phyloP scores from a whole-genome alignment of 2,113 vertebrate genomes.

The Capricornis sumatraensis region DNA sequence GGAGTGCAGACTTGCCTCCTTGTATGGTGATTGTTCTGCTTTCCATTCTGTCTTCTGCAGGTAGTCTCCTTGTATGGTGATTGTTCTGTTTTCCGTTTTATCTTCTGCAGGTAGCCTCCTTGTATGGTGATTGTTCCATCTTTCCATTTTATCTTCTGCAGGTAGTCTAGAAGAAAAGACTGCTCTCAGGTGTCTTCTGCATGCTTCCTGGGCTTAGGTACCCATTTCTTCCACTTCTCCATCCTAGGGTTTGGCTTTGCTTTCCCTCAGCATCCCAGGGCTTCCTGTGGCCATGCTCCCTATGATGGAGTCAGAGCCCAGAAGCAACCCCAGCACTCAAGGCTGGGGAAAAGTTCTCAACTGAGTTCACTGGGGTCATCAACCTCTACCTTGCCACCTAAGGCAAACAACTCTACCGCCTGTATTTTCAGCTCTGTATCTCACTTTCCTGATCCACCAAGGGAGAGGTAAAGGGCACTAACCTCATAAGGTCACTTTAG shows the following conservation, averaged over 20 bases:
- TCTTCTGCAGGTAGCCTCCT: background rate
- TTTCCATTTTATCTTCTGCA: background rate
- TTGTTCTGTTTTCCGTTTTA: too few relatives aligned
- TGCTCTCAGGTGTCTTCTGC: background rate
- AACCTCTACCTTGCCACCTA: background rate
- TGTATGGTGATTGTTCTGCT: background rate
- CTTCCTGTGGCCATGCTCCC: background rate
- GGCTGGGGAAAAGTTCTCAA: background rate
- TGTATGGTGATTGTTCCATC: background rate
- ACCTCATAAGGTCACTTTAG: background rate
- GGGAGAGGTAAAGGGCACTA: background rate
- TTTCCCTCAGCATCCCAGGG: background rate
- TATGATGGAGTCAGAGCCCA: background rate
- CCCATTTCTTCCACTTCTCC: background rate
- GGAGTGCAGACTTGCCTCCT: background rate
- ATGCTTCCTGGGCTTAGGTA: background rate
- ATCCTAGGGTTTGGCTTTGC: background rate
- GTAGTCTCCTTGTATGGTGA: too few relatives aligned
- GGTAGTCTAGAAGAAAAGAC: background rate
- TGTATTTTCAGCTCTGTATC: background rate
- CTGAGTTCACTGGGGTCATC: background rate
- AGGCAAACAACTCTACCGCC: background rate
- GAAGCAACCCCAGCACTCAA: background rate
- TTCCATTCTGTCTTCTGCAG: background rate
- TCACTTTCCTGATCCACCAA: background rate